Percentiles rank a stretch among this genome's conserved stretches.
phyloP scores from a whole-genome alignment of 2,113 vertebrate species.

The Chaetodon trifascialis region DNA sequence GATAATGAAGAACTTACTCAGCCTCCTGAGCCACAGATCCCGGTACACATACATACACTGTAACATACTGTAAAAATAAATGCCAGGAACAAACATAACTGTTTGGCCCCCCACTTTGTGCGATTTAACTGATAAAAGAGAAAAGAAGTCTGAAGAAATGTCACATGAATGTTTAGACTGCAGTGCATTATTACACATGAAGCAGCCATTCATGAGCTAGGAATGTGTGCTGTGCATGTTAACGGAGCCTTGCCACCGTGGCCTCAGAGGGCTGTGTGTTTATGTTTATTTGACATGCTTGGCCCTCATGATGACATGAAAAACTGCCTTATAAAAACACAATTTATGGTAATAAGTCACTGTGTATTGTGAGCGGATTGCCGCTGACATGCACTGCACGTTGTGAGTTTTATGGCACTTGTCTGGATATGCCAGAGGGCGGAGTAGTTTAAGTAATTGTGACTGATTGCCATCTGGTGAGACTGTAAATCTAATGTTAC shows the following conservation, averaged over 20 bases:
- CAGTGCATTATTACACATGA: slow-evolving; percentile 21
- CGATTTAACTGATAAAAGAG: slow-evolving; percentile 25
- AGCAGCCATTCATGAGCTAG: slow-evolving; percentile 18
- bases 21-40: background rate
- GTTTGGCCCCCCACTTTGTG: slow-evolving; percentile 35
- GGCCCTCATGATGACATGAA: slow-evolving; percentile 35
- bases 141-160: background rate
- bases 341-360: slow-evolving; percentile 40
- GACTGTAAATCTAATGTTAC: slow-evolving; percentile 68
- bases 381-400: slow-evolving; percentile 13
- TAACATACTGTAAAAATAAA: background rate
- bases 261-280: slow-evolving; percentile 10
- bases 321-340: slow-evolving; percentile 38
- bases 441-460: slow-evolving; percentile 42
- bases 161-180: slow-evolving; percentile 29
- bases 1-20: background rate
- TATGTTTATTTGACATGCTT: slow-evolving; percentile 44
- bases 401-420: slow-evolving; percentile 38
- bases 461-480: slow-evolving; percentile 57
- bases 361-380: slow-evolving; percentile 11
- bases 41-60: background rate
- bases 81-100: background rate
- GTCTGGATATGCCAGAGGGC: slow-evolving; percentile 56
- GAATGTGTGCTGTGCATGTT: slow-evolving; percentile 35
- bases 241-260: slow-evolving; percentile 9